Conservation (phyloP, 2,113 vertebrate genomes). For the Sinocyclocheilus anshuiensis region DNA sequence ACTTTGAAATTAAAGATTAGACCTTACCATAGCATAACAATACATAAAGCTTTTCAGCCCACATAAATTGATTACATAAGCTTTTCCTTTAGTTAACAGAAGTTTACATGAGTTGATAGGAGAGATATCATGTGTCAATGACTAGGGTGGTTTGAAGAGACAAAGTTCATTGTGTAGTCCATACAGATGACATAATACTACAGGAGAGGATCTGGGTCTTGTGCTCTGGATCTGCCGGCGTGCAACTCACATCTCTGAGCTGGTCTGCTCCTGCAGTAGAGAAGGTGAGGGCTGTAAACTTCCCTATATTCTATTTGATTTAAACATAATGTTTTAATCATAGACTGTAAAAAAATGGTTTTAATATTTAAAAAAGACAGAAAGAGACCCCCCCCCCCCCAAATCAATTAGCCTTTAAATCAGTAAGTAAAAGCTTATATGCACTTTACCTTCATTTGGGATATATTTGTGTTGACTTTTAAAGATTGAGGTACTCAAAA, state of each 20-base stretch:
- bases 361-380: neutral
- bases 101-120: neutral
- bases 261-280: neutral
- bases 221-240: neutral
- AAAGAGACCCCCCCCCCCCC: no score
- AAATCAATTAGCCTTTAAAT: neutral
- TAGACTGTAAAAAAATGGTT: no score
- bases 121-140: neutral
- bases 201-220: neutral
- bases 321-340: neutral
- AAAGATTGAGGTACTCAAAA: neutral
- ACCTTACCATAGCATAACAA: neutral
- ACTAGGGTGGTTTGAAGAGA: neutral
- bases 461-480: neutral
- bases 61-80: neutral
- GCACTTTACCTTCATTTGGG: neutral
- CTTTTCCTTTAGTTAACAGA: neutral
- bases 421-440: neutral
- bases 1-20: neutral
- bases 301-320: neutral
- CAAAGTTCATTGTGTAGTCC: constrained; percentile 30
- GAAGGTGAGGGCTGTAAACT: neutral
- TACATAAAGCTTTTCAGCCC: neutral
- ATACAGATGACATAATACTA: neutral
- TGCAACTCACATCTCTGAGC: neutral